Evolutionary conservation across 2,113 vertebrate genomes (phyloP).

Genomic region (Microtus oregoni): DNA sequence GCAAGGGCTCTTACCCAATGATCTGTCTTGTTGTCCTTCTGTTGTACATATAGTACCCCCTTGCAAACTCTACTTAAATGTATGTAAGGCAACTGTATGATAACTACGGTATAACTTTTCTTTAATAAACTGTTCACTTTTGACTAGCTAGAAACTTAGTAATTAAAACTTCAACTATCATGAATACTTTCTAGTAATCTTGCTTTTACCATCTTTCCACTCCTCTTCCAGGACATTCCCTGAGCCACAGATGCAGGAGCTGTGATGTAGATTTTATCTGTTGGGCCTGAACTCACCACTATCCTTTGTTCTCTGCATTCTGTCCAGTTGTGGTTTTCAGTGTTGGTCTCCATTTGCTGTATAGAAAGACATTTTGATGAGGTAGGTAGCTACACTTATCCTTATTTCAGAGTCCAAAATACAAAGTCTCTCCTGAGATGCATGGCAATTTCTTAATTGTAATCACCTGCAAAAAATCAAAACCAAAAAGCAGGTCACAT

Average conservation of each 20-base stretch:
- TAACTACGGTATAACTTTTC: not conserved
- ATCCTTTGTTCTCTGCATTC: not conserved
- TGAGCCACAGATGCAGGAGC: not conserved
- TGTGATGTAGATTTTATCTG: not conserved
- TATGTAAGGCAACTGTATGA: not conserved
- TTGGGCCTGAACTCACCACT: not conserved
- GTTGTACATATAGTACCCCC: too few species aligned
- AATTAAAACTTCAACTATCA: slow-evolving; percentile 32
- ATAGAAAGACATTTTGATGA: not conserved
- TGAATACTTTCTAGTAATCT: not conserved
- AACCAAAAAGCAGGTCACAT: too few species aligned
- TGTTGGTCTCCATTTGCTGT: not conserved
- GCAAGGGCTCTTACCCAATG: not conserved
- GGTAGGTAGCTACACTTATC: not conserved
- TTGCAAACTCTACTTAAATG: not conserved
- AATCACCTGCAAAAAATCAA: too few species aligned
- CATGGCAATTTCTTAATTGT: too few species aligned
- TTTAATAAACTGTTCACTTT: not conserved
- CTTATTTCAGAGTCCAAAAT: not conserved
- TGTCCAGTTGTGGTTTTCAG: not conserved
- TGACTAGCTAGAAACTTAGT: not conserved
- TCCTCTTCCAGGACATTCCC: not conserved
- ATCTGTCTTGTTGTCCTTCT: too few species aligned
- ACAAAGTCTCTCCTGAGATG: too few species aligned
- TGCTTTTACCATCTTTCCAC: not conserved